Evolutionary conservation across 2,113 vertebrate species (phyloP), one percentile per base, ranked within the genome.

Genomic region (Anoura caudifer): DNA sequence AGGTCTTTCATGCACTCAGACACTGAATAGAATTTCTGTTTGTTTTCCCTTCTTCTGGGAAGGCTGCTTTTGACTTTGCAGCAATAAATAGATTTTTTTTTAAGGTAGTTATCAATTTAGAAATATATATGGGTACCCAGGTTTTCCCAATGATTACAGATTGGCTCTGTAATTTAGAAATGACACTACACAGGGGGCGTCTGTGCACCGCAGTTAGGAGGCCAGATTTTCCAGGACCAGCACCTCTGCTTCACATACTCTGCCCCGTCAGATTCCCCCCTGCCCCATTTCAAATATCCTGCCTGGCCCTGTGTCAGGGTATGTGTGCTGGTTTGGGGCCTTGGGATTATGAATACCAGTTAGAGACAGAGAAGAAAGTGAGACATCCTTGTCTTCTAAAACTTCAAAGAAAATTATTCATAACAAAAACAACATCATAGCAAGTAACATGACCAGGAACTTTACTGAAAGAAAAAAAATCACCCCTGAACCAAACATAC

Each of bases 371-470:
- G 47, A n/a, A 56, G 24, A 82, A 93, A 91, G 45, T 67, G 69
- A 73, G 77, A 20, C 72, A 67, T 63, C 9, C 56, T 91, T 90
- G 95, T 95, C 41, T 88, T 90, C 76, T 65, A 65, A 73, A 77
- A 73, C 92, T 94, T 97, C 59, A 96, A 96, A 96, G 93, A 81
- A 93, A 95, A 82, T 94, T 86, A 94, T 90, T 97, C 94, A 79
- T 88, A 91, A 45, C 50, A 65, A 89, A 94, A 95, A 87, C 61
- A 96, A 85, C 81, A 85, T 65, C 28, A 13, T 59, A 38, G 52
- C 38, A 79, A 69, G 26, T 67, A 52, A 89, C 67, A 89, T 33
- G 56, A 54, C 76, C 76, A 84, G 70, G 72, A 87, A 88, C 61
- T 61, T 85, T 45, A 81, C 56, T 79, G 54, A 94, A 92, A 93